Conservation (phyloP, 2,113 vertebrate species). For the Bos indicus region DNA sequence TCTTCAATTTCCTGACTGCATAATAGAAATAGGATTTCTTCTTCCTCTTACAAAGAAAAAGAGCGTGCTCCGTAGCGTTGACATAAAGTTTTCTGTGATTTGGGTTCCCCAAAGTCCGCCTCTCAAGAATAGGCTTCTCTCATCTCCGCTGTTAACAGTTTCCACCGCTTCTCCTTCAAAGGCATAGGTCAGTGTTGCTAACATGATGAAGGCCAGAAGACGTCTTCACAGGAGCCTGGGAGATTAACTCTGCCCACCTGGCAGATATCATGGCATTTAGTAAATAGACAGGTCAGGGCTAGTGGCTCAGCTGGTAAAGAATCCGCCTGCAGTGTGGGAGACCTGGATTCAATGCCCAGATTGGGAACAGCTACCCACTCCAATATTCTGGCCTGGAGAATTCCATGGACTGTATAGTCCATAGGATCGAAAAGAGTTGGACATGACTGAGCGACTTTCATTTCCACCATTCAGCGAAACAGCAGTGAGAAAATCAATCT, state of each 20-base stretch:
- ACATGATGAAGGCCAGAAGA: neutral
- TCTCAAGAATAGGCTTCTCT: neutral
- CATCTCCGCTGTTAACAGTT: neutral
- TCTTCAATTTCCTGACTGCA: slow-evolving; percentile 58
- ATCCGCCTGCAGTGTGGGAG: neutral
- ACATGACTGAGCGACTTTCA: neutral
- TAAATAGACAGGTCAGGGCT: neutral
- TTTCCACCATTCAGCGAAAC: neutral
- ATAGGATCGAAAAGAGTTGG: neutral
- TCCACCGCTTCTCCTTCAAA: neutral
- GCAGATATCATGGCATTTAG: neutral
- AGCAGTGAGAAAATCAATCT: neutral
- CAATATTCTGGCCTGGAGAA: neutral
- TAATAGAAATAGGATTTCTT: slow-evolving; percentile 47
- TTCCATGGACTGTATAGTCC: neutral
- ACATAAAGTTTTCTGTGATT: neutral
- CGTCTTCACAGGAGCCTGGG: neutral
- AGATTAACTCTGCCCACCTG: neutral
- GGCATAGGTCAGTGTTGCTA: neutral
- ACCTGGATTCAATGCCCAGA: neutral
- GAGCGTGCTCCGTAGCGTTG: neutral
- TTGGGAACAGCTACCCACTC: neutral
- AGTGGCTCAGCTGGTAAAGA: neutral
- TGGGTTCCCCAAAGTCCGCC: neutral
- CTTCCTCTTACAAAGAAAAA: neutral